Evolutionary conservation across 1,140 invertebrate species (phyloP), one percentile per base, ranked within the genome.

Genomic region (Galendromus occidentalis): DNA sequence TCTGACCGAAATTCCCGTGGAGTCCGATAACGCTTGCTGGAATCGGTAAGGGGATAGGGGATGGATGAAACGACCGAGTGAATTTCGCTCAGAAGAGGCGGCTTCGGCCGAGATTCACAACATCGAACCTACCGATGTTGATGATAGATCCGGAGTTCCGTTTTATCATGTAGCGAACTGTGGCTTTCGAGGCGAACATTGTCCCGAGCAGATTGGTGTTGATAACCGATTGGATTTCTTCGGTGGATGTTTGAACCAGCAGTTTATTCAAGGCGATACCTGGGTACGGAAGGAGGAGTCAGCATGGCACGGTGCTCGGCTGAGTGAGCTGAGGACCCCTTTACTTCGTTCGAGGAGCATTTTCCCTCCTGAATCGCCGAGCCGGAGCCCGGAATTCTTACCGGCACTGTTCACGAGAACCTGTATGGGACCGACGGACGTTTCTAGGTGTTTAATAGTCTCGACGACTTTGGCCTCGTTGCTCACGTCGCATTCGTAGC

Each of bases 1-100:
- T 71, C 68, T 80, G 79, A 0, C 78, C 78, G 59, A 75, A 68
- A 67, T 79, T 79, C 17, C 78, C 78, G 42, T 69, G 69, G 70
- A 39, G 14, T 18, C 66, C 71, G 22, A 72, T 64, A 47, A 71
- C 64, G 66, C 69, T 70, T 4, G 67, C 69, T 70, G 44, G 14
- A 65, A 29, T 59, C 25, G 14, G 14, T 2, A 47, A 4, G 14
- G 22, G 20, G 12, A 25, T 22, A 39, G 33, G 4, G 4, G 33
- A 25, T 59, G n/a, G 25, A 9, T 14, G 4, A 9, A 39, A 39
- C 33, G 9, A n/a, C n/a, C n/a, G 33, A 9, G 9, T 39, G 4
- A 9, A 39, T 39, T 39, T 9, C 33, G 33, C 4, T 9, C 33
- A 39, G 4, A 9, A 39, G 9, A 39, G n/a, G n/a, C n/a, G n/a